These are phyloP conservation scores for Allolobophora icterica DNA, from an alignment of 2,888 invertebrate genomes.

Conservation along the genomic window DNA sequence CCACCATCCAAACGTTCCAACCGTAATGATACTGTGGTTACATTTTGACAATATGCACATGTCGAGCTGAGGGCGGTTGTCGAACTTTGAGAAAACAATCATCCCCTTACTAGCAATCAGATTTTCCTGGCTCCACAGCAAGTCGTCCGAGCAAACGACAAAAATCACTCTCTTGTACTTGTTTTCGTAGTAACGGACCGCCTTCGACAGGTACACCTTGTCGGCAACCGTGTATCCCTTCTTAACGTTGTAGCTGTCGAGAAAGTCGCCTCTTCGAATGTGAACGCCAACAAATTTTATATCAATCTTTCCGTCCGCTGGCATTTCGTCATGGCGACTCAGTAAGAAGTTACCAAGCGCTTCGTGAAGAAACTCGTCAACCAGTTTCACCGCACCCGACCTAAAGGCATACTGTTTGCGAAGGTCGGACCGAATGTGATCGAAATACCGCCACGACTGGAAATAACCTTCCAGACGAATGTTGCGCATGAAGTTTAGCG, in stretches of 20 bases:
- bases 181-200: slow-evolving; percentile 46
- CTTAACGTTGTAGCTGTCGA: slow-evolving; percentile 42
- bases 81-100: slow-evolving; percentile 42
- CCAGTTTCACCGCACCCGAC: slow-evolving; percentile 26
- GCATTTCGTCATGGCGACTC: neutral
- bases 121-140: slow-evolving; percentile 43
- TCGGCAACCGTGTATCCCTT: slow-evolving; percentile 47
- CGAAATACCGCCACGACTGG: slow-evolving; percentile 50
- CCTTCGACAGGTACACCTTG: slow-evolving; percentile 41
- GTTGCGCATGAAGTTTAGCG: slow-evolving; percentile 47
- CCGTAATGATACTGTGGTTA: slow-evolving; percentile 49
- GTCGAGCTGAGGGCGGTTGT: slow-evolving; percentile 42
- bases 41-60: slow-evolving; percentile 46
- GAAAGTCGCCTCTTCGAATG: slow-evolving; percentile 48
- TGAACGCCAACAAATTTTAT: slow-evolving; percentile 47
- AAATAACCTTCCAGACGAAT: slow-evolving; percentile 47
- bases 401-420: slow-evolving; percentile 44
- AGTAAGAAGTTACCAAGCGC: slow-evolving; percentile 28
- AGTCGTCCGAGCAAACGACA: slow-evolving; percentile 48
- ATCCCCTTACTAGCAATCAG: slow-evolving; percentile 29
- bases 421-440: slow-evolving; percentile 46
- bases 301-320: slow-evolving; percentile 6
- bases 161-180: slow-evolving; percentile 47
- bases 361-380: slow-evolving; percentile 39
- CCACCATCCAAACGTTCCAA: slow-evolving; percentile 51